Conservation (phyloP, 2,888 invertebrate species). For the Salticus scenicus region DNA sequence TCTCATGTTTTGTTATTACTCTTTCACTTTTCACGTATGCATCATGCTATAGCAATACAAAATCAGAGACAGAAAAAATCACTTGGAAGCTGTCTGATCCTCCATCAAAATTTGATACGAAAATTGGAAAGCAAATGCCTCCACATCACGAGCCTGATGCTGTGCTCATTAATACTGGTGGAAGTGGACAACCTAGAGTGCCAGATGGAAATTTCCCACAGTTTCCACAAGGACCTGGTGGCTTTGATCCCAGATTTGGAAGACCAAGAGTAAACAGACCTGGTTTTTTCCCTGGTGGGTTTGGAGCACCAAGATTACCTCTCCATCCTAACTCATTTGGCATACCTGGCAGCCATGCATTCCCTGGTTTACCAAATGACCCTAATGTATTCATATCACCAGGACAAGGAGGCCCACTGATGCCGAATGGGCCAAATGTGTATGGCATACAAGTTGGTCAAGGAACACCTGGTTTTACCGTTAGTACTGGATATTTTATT, state of each 20-base stretch:
- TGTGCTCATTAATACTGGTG: slow-evolving; percentile 28
- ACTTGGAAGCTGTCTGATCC: neutral
- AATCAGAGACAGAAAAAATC: neutral
- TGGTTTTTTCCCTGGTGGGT: slow-evolving; percentile 20
- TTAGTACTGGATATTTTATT: neutral
- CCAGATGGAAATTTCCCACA: neutral
- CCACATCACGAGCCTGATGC: slow-evolving; percentile 62
- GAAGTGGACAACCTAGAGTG: neutral
- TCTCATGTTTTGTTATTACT: neutral
- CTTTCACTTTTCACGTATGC: neutral
- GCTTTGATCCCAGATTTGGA: slow-evolving; percentile 10
- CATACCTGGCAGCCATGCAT: neutral
- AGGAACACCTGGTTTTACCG: neutral
- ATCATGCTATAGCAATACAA: neutral
- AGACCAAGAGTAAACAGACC: neutral
- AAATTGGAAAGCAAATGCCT: slow-evolving; percentile 46
- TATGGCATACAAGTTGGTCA: neutral
- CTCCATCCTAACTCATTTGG: slow-evolving; percentile 11
- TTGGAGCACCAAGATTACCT: neutral
- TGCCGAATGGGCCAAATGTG: neutral
- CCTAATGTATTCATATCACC: neutral
- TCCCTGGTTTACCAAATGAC: slow-evolving; percentile 3
- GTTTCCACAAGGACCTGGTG: slow-evolving; percentile 14
- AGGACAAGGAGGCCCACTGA: neutral
- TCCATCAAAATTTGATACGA: slow-evolving; percentile 1